These are phyloP conservation scores for Periophthalmus magnuspinnatus DNA, from an alignment of 2,797 vertebrate species.

Conservation along the genomic window DNA sequence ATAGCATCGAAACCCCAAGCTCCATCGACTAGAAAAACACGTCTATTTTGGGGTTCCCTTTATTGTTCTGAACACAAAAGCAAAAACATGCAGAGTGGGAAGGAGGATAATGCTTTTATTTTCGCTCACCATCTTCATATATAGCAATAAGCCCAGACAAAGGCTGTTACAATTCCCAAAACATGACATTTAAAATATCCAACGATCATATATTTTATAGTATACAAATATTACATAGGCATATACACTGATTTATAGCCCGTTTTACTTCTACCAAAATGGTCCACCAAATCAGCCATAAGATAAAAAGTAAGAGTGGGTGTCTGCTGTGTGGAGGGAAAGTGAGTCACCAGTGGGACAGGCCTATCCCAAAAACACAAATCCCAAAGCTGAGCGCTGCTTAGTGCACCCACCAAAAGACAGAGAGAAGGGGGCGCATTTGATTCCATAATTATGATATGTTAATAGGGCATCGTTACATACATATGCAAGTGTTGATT, in stretches of 20 bases:
- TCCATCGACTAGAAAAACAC: background rate
- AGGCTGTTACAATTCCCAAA: conserved; percentile 55
- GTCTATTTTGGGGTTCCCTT: conserved; percentile 26
- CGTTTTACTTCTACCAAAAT: conserved; percentile 26
- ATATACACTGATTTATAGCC: conserved; percentile 38
- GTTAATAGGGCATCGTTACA: background rate
- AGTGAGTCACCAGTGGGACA: conserved; percentile 46
- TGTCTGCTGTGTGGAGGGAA: conserved; percentile 10
- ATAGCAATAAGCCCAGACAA: conserved; percentile 41
- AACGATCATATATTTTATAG: conserved; percentile 34
- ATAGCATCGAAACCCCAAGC: conserved; percentile 56
- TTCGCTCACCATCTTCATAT: conserved; percentile 35
- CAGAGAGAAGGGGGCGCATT: background rate
- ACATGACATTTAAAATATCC: conserved; percentile 55
- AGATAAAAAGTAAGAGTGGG: background rate
- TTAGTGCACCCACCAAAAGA: conserved; percentile 23
- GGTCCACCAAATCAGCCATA: conserved; percentile 11
- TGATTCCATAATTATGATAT: background rate
- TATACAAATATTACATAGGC: conserved; percentile 67
- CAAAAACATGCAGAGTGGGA: background rate
- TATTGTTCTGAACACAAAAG: conserved; percentile 17
- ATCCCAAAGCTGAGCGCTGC: conserved; percentile 25
- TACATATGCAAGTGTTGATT: background rate
- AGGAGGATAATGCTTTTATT: conserved; percentile 51
- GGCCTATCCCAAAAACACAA: conserved; percentile 50